A percentile compares a stretch with the other conserved stretches of the same genome.
Conservation (phyloP, 1,140 invertebrate genomes). For the Galendromus occidentalis region DNA sequence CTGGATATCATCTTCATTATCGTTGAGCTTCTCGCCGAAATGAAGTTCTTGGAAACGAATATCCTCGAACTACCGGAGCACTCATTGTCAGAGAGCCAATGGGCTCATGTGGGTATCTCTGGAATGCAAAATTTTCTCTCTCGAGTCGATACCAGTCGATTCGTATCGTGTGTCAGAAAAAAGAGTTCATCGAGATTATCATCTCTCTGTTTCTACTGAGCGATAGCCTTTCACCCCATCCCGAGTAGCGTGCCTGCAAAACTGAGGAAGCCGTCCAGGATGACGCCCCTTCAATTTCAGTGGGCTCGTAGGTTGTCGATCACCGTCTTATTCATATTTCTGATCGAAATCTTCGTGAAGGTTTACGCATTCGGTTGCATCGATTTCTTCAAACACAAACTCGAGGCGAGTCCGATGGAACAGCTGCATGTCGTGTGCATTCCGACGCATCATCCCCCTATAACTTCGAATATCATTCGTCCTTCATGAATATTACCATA, state of each 20-base stretch:
- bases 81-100: neutral
- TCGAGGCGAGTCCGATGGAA: neutral
- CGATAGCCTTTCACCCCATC: no score
- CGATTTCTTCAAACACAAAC: neutral
- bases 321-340: neutral
- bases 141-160: neutral
- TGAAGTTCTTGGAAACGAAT: neutral
- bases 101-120: neutral
- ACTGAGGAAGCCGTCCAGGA: no score
- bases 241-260: no score
- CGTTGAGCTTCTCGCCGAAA: neutral
- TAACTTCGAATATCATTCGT: neutral
- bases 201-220: neutral
- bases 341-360: neutral
- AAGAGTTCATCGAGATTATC: neutral
- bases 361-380: neutral
- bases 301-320: neutral
- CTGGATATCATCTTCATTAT: neutral
- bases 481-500: neutral
- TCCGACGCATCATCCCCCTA: neutral
- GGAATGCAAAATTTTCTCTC: neutral
- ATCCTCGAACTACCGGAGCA: neutral
- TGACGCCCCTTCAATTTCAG: no score
- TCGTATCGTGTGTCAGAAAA: neutral
- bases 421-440: neutral